Percentiles rank a stretch among this genome's conserved stretches.
Conservation (phyloP, 2,797 vertebrate genomes). For the Threskiornis aethiopicus region DNA sequence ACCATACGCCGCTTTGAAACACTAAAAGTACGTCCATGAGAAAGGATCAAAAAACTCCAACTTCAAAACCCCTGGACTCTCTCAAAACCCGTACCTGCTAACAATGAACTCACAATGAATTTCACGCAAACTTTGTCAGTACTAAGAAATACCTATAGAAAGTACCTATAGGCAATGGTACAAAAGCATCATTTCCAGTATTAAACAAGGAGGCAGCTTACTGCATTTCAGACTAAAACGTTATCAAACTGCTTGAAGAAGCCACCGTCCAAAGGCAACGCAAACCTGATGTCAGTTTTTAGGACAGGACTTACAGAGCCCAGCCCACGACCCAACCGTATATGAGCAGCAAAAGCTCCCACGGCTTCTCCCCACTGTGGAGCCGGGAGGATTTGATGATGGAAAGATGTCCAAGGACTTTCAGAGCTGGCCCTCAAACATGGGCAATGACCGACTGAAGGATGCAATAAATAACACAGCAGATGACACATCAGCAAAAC, state of each 20-base stretch:
- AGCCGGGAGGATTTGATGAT: conserved; percentile 1
- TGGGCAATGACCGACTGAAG: conserved; percentile 31
- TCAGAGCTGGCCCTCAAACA: background rate
- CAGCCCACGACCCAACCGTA: background rate
- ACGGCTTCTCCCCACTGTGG: background rate
- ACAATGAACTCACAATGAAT: background rate
- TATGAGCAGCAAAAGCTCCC: background rate
- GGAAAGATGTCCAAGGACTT: background rate
- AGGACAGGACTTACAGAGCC: background rate
- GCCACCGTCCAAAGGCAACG: background rate
- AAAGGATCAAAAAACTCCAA: background rate
- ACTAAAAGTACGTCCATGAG: background rate
- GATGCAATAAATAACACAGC: conserved; percentile 35
- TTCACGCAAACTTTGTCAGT: background rate
- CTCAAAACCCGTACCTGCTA: background rate
- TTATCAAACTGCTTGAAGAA: background rate
- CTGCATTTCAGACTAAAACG: background rate
- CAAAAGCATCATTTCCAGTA: background rate
- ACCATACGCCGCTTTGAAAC: background rate
- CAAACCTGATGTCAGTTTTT: conserved; percentile 26
- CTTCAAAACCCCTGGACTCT: background rate
- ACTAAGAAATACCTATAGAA: background rate
- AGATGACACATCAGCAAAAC: conserved; percentile 39
- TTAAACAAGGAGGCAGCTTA: background rate
- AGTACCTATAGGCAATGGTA: background rate